Percentiles rank a stretch among this genome's conserved stretches.
Evolutionary conservation across 2,113 vertebrate genomes (phyloP).

Genomic region (Brachypteracias leptosomus): DNA sequence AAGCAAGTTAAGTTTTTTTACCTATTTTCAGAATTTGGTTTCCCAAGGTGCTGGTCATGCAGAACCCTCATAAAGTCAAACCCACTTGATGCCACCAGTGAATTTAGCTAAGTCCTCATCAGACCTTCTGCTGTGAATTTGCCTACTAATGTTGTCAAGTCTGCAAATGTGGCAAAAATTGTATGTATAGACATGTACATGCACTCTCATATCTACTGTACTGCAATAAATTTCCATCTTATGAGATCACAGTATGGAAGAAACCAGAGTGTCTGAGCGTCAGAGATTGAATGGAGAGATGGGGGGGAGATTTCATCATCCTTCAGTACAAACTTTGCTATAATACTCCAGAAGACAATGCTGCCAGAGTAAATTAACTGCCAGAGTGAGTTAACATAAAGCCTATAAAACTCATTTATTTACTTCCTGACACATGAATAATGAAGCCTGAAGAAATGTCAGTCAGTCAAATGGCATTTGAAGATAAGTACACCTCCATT

Average conservation of each 20-base stretch:
- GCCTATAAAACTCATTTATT: slow-evolving; percentile 17
- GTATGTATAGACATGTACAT: neutral
- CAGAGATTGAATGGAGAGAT: neutral
- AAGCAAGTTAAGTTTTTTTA: neutral
- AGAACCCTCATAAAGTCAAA: neutral
- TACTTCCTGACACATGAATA: neutral
- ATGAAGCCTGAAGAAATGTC: slow-evolving; percentile 22
- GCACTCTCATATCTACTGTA: neutral
- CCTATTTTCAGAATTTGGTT: neutral
- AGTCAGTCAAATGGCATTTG: slow-evolving; percentile 1
- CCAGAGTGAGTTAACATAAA: neutral
- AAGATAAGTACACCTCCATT: neutral
- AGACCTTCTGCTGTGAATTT: neutral
- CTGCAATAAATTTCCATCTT: neutral
- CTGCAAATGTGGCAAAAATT: neutral
- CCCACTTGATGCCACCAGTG: neutral
- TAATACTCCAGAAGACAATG: neutral
- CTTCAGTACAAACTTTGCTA: neutral
- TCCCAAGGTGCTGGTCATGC: accelerated
- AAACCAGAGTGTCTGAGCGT: neutral
- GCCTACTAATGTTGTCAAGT: neutral
- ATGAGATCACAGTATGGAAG: neutral
- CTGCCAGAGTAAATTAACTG: neutral
- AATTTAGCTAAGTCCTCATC: neutral
- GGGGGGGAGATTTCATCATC: neutral